Evolutionary conservation across 2,888 invertebrate genomes (phyloP), one percentile per base, ranked within the genome.

Genomic region (Lapara coniferarum): DNA sequence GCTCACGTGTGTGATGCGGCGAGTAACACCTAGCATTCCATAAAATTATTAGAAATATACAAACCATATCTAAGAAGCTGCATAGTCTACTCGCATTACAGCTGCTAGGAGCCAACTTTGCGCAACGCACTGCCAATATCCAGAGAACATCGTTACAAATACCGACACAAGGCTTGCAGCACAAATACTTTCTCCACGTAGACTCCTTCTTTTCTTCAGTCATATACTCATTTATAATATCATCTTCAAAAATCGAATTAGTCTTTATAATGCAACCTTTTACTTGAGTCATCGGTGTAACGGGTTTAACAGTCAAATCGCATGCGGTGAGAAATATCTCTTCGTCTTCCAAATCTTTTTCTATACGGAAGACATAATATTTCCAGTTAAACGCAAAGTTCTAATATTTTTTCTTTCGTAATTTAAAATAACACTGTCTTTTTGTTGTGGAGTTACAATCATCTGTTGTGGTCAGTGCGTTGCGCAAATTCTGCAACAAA

Each of bases 41-140:
- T 37, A 37, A 37, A 37, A 8, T 37, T 7, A 37, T 37, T 37
- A 37, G 37, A 37, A 37, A 37, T 58, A 63, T 73, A 88, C 88
- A 78, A 82, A 92, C 91, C 91, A 78, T 80, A 71, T 91, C 87
- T 69, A 89, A 63, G 56, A 85, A 82, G 73, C 72, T 67, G 81
- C 92, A 92, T 72, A 84, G 81, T 70, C 68, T 77, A 80, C 78
- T 84, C 10, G 78, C 76, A 67, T 82, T 76, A 81, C 81, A 89
- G 68, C 71, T 77, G 46, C 80, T 77, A 16, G 90, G 89, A 12
- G 83, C 74, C 56, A 80, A 69, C 74, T 82, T 88, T 80, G 86
- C 85, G 82, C 88, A 92, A 89, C 87, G 88, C 88, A 92, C 91
- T 81, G 90, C 86, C 83, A 89, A 81, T 73, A 78, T 76, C 89